phyloP scores from a whole-genome alignment of 2,113 vertebrate genomes.

The Entelurus aequoreus region DNA sequence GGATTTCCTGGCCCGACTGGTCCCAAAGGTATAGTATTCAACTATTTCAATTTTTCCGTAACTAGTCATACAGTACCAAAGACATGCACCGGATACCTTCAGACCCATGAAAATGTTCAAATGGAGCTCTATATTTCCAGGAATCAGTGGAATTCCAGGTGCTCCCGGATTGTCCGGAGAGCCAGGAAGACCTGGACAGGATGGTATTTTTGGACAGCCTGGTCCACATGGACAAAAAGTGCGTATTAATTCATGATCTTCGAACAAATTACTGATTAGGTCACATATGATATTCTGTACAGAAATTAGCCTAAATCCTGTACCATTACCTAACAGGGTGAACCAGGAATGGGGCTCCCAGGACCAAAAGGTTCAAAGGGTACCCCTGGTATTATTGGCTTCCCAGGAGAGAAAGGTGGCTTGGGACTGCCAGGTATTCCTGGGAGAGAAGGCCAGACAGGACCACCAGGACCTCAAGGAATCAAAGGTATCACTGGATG shows the following conservation, averaged over 20 bases:
- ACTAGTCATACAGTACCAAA: not conserved
- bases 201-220: conserved; percentile 77
- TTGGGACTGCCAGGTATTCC: conserved; percentile 80
- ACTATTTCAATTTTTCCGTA: not conserved
- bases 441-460: conserved; percentile 78
- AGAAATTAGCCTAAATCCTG: not conserved
- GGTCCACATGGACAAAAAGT: conserved; percentile 87
- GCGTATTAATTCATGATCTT: conserved; percentile 7
- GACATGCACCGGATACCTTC: not conserved
- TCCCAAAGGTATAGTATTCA: conserved; percentile 78
- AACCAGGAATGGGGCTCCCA: conserved; percentile 86
- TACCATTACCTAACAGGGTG: conserved; percentile 72
- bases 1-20: conserved; percentile 84
- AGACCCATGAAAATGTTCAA: too few species aligned
- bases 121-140: conserved; percentile 56
- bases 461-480: conserved; percentile 81
- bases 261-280: not conserved
- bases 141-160: conserved; percentile 82
- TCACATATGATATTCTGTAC: not conserved
- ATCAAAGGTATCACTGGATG: conserved; percentile 75
- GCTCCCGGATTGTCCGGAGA: conserved; percentile 75
- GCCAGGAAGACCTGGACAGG: conserved; percentile 77
- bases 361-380: conserved; percentile 86
- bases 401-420: conserved; percentile 80
- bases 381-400: conserved; percentile 71